Conservation (phyloP, 2,113 vertebrate genomes). For the Gnathonemus echidnorhynchus region DNA sequence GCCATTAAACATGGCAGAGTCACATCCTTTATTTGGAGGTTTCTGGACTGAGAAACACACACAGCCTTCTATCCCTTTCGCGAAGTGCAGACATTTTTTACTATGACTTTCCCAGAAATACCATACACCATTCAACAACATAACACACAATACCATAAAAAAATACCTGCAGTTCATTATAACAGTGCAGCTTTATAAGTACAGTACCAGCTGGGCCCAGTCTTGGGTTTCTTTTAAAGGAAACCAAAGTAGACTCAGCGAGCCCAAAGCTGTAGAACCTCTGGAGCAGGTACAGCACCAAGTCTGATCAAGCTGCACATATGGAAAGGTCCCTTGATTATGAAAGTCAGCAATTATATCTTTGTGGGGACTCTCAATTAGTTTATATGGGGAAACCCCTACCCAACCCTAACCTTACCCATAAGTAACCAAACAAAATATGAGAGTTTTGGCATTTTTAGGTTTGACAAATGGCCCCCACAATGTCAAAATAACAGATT, state of each 20-base stretch:
- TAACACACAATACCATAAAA: not conserved
- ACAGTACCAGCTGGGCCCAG: not conserved
- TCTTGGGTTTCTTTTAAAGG: not conserved
- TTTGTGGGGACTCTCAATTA: too few relatives aligned
- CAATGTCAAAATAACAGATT: too few relatives aligned
- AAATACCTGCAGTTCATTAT: not conserved
- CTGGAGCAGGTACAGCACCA: not conserved
- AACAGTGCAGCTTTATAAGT: not conserved
- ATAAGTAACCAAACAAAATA: too few relatives aligned
- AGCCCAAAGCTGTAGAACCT: not conserved
- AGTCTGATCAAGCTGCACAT: not conserved
- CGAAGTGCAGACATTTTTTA: not conserved
- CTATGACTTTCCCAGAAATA: not conserved
- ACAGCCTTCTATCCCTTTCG: not conserved
- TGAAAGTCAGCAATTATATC: not conserved
- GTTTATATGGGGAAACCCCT: too few relatives aligned
- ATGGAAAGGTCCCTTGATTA: not conserved
- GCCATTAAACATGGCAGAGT: slow-evolving; percentile 3
- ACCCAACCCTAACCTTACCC: too few relatives aligned
- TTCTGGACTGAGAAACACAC: not conserved
- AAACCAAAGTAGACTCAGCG: not conserved
- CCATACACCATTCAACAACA: not conserved
- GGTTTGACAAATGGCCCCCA: too few relatives aligned
- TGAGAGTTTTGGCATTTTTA: too few relatives aligned
- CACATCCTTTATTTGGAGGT: not conserved